These are phyloP conservation scores for Coilia nasus DNA, from an alignment of 2,797 vertebrate genomes.

Conservation along the genomic window DNA sequence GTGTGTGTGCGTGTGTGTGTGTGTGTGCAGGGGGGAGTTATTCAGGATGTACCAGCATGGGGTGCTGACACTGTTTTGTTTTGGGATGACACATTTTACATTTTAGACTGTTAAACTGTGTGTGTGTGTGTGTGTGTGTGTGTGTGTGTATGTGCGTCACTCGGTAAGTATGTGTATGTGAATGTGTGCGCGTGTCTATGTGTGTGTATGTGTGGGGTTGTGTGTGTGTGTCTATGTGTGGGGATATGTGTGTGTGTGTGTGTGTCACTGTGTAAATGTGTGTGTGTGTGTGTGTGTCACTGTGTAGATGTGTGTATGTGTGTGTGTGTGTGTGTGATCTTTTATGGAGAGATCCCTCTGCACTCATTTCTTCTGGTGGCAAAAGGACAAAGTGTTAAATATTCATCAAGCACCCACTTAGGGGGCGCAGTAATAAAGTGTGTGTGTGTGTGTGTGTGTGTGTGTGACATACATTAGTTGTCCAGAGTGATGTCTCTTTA, in stretches of 20 bases:
- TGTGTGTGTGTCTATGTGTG: too few relatives aligned
- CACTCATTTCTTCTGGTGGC: background rate
- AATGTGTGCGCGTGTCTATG: too few relatives aligned
- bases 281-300: too few relatives aligned
- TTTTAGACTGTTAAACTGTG: background rate
- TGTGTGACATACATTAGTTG: background rate
- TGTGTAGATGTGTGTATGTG: too few relatives aligned
- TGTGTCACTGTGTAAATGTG: too few relatives aligned
- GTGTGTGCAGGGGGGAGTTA: background rate
- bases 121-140: conserved; percentile 15
- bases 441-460: conserved; percentile 17
- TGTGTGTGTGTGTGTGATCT: conserved; percentile 1
- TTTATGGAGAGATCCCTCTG: background rate
- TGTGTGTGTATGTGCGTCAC: background rate
- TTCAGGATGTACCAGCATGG: conserved; percentile 1
- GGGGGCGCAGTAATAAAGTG: background rate
- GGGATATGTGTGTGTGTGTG: too few relatives aligned
- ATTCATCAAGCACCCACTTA: background rate
- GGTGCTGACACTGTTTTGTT: background rate
- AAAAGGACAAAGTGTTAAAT: background rate
- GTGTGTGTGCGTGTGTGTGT: background rate
- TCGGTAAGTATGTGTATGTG: too few relatives aligned
- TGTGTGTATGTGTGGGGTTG: too few relatives aligned
- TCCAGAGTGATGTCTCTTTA: background rate
- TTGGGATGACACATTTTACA: conserved; percentile 8